Evolutionary conservation across 1,140 invertebrate species (phyloP), one percentile per base, ranked within the genome.

Genomic region (Musca vetustissima): DNA sequence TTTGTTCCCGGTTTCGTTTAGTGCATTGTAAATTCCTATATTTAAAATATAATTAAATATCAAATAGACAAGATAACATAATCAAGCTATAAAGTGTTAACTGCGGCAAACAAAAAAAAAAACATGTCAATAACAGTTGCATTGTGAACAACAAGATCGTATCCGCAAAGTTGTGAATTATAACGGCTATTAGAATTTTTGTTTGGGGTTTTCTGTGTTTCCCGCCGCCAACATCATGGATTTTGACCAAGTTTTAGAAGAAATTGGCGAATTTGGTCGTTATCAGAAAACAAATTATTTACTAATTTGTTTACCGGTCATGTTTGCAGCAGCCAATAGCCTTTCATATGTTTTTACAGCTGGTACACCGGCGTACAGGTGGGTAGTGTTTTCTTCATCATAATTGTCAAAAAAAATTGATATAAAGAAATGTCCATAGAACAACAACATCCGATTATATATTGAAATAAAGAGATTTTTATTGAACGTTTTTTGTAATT

Each of bases 281-380:
- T 89, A 84, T 74, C 88, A 89, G 76, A 83, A 85, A 49, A 81
- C 76, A 9, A 87, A 84, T 47, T 88, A 88, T 70, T 66, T 86
- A 22, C 76, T 88, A n/a, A 80, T 88, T 13, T 87, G 87, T 74
- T 71, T 88, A 25, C 86, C 87, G 9, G 86, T 88, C 21, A 75
- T 88, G 47, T 86, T 88, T 73, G 84, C 77, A 17, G 86, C 87
- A 11, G 86, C 85, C 9, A 87, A 87, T 72, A 88, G 86, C 79
- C 79, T 88, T 13, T 86, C 85, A 15, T 88, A 88, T 74, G 86
- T 88, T 8, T 88, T 88, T 73, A 87, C 87, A 6, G 87, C 86
- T 21, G 87, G 87, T 67, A 78, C 82, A 19, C 86, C 87, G 17
- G 72, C 83, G 57, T 86, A 87, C 71, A 82, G 85, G 86, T 86